Percentiles rank a stretch among this genome's conserved stretches.
Conservation (phyloP, 2,113 vertebrate species). For the Dicentrarchus labrax region DNA sequence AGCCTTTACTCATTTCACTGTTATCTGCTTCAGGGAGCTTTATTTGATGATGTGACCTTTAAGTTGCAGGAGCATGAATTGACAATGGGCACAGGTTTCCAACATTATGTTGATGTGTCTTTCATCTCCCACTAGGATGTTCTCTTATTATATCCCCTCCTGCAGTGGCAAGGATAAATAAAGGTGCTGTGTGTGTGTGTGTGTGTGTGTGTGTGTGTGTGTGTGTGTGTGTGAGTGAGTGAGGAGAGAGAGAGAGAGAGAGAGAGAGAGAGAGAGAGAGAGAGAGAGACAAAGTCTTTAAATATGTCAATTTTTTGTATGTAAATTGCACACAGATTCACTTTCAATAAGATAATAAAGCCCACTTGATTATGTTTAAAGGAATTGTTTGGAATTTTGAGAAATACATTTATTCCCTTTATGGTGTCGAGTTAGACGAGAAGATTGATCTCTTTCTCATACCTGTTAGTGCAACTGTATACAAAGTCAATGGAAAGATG, state of each 20-base stretch:
- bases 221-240: slow-evolving; percentile 4
- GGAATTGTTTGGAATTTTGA: neutral
- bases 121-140: slow-evolving; percentile 25
- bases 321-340: neutral
- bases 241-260: neutral
- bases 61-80: slow-evolving; percentile 44
- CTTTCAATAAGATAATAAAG: neutral
- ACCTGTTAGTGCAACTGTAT: neutral
- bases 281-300: neutral
- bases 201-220: slow-evolving; percentile 19
- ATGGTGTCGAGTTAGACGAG: neutral
- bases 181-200: slow-evolving; percentile 20
- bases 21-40: slow-evolving; percentile 58
- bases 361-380: neutral
- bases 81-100: slow-evolving; percentile 47
- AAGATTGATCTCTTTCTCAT: neutral
- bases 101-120: slow-evolving; percentile 8
- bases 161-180: neutral
- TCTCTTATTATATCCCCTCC: slow-evolving; percentile 4
- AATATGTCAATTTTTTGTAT: neutral
- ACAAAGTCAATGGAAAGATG: neutral
- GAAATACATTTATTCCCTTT: neutral
- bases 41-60: slow-evolving; percentile 66
- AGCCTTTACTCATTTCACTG: slow-evolving; percentile 55
- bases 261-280: neutral